These are phyloP conservation scores for Deroplatys truncata DNA, from an alignment of 2,888 invertebrate genomes.

Conservation along the genomic window DNA sequence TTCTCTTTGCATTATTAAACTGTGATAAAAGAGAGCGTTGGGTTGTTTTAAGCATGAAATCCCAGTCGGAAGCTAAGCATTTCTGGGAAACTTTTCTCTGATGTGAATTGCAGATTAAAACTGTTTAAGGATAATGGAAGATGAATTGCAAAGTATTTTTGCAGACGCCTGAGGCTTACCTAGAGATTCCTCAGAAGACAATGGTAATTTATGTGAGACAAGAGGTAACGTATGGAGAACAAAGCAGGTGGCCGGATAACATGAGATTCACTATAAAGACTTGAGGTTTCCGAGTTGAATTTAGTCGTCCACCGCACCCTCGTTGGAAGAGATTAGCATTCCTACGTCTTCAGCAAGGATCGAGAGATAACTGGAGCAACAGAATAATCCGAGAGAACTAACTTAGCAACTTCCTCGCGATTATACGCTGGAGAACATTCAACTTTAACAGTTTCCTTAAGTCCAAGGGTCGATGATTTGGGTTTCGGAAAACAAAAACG, in stretches of 20 bases:
- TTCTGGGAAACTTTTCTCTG: no score
- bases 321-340: background rate
- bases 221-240: no score
- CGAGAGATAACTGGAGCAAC: background rate
- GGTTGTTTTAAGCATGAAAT: no score
- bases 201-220: no score
- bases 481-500: background rate
- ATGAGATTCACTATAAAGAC: background rate
- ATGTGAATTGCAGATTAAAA: no score
- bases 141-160: no score
- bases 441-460: background rate
- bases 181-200: no score
- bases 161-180: no score
- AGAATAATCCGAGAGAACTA: background rate
- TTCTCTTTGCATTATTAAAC: no score
- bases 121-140: no score
- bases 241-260: background rate
- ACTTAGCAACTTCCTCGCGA: background rate
- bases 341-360: background rate
- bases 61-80: no score
- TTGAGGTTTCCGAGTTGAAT: background rate
- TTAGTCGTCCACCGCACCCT: background rate
- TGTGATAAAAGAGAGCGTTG: no score
- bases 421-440: background rate
- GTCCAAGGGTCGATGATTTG: background rate